phyloP scores from a whole-genome alignment of 2,888 invertebrate genomes.

The Xylophagus ater region DNA sequence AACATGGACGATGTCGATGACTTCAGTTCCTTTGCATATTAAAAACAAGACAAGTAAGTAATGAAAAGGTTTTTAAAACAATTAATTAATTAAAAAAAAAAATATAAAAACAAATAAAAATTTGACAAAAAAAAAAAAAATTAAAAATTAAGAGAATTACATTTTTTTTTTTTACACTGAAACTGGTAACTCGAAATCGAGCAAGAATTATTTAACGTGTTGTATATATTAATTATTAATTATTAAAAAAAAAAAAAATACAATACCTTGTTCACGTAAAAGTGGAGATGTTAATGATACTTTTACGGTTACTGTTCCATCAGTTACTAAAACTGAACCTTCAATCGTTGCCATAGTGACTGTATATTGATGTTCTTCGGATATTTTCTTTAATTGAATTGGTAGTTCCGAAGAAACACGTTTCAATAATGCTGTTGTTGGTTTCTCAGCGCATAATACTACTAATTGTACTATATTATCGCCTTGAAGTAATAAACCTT shows the following conservation, averaged over 20 bases:
- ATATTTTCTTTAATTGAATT: conserved; percentile 59
- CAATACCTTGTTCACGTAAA: conserved; percentile 68
- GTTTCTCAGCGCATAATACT: conserved; percentile 89
- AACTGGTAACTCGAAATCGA: conserved; percentile 25
- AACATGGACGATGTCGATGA: too few relatives aligned
- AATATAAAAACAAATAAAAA: background rate
- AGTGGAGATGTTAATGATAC: conserved; percentile 88
- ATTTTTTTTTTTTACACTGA: conserved; percentile 14
- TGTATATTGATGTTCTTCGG: conserved; percentile 66
- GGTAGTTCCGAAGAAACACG: conserved; percentile 79
- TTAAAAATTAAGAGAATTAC: background rate
- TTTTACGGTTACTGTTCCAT: conserved; percentile 65
- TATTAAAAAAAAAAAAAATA: background rate
- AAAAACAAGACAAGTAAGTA: too few relatives aligned
- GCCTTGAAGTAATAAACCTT: conserved; percentile 76
- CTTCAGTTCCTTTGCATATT: too few relatives aligned
- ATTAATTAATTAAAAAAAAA: background rate
- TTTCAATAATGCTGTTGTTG: conserved; percentile 76
- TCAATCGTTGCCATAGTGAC: conserved; percentile 76
- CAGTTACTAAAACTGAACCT: conserved; percentile 73
- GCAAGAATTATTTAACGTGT: conserved; percentile 6
- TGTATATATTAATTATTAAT: conserved; percentile 3
- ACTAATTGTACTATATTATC: conserved; percentile 87
- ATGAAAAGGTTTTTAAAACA: too few relatives aligned
- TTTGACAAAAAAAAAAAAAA: conserved; percentile 5